Conservation (phyloP, 2,888 invertebrate species). For the Sminthurides aquaticus region DNA sequence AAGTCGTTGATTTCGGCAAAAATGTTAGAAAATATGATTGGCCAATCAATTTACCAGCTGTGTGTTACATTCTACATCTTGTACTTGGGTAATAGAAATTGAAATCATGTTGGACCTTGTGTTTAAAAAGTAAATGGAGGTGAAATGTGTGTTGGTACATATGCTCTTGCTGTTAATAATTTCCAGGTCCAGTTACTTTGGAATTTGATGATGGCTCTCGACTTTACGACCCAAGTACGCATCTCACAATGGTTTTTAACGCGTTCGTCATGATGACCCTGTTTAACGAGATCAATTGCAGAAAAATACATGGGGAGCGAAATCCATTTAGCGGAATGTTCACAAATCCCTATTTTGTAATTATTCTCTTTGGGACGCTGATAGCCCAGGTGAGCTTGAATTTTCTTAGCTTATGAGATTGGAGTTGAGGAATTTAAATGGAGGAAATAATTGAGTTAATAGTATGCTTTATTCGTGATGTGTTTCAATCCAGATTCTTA, state of each 20-base stretch:
- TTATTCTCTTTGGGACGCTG: conserved; percentile 56
- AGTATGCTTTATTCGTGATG: no score
- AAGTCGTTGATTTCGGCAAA: conserved; percentile 53
- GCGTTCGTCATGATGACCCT: conserved; percentile 62
- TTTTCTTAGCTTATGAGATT: neutral
- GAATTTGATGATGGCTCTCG: conserved; percentile 52
- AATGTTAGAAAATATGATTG: conserved; percentile 56
- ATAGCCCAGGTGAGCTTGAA: conserved; percentile 50
- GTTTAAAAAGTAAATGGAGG: no score
- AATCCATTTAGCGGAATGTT: conserved; percentile 56
- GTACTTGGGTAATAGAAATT: conserved; percentile 50
- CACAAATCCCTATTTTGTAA: conserved; percentile 55
- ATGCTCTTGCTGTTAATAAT: conserved; percentile 11
- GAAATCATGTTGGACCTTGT: no score
- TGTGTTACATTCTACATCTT: conserved; percentile 52
- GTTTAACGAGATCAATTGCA: conserved; percentile 60
- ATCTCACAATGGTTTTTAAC: conserved; percentile 62
- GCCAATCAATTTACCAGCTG: conserved; percentile 55
- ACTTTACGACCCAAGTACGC: conserved; percentile 45
- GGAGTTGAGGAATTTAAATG: neutral
- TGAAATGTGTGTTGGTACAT: no score
- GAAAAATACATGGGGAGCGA: conserved; percentile 59
- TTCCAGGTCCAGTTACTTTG: conserved; percentile 50
- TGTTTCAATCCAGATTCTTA: conserved; percentile 47
- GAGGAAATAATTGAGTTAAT: no score